Base-by-base conservation (phyloP, 1,140 invertebrate genomes). In the Battus philenor region DNA sequence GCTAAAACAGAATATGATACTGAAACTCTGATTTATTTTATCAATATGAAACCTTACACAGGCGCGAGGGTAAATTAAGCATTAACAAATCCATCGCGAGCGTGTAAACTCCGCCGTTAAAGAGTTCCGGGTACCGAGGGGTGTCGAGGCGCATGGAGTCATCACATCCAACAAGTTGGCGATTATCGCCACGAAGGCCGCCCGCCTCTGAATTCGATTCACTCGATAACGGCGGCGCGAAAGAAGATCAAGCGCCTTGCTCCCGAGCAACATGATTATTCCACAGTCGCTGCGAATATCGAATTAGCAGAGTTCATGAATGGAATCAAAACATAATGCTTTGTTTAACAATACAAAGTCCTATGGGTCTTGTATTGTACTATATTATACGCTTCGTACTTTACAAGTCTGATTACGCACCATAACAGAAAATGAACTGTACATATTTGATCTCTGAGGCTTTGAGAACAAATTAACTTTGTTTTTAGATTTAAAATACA, bases 161-260 rank as follows among this genome's bases (percentile, higher is more conserved):
- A 10, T 16, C 17, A 11, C 33, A 36, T 2, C 33, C 33, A 36
- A 36, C 33, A 36, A 36, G 33, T 36, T 36, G 33, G 33, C 17
- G 33, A 36, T 36, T 18, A 36, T 12, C 33, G 9, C 10, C 33
- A 18, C 9, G 8, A 9, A 8, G 20, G 17, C 17, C 20, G 17
- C 17, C 20, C 10, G 33, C 16, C 5, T 18, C n/a, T 36, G 12
- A 6, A 36, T 36, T 9, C 10, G 17, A 36, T 9, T 10, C 26
- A 29, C 9, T 29, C 16, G 10, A 7, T 36, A 20, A 36, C 11
- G 11, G 17, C 17, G 9, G 17, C 18, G 6, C 6, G 10, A 0
- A 8, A 2, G 9, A 36, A 36, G 17, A 22, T 36, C 4, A 10
- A 22, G 4, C 26, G n/a, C 9, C 15, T 22, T 10, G 17, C 9